phyloP scores from a whole-genome alignment of 1,140 invertebrate genomes.

The Saccostrea echinata region DNA sequence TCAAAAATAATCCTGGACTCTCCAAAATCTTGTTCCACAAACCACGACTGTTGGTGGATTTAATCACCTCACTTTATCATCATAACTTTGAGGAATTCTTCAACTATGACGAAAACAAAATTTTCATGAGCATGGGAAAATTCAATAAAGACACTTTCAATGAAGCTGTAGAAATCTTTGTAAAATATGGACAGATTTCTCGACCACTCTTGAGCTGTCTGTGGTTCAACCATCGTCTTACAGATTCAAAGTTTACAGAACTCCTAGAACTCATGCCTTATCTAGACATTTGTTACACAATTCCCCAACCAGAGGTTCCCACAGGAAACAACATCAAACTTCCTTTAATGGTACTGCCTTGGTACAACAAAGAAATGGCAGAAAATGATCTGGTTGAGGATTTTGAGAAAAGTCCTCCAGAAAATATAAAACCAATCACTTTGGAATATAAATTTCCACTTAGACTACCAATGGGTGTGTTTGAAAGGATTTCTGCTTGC shows the following conservation, averaged over 20 bases:
- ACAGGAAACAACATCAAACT: conserved; percentile 61
- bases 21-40: conserved; percentile 74
- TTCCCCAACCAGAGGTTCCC: conserved; percentile 75
- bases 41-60: conserved; percentile 69
- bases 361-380: conserved; percentile 70
- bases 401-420: conserved; percentile 63
- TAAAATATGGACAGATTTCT: conserved; percentile 73
- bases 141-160: conserved; percentile 67
- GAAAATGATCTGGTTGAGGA: conserved; percentile 62
- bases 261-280: conserved; percentile 73
- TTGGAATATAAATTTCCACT: conserved; percentile 69
- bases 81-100: conserved; percentile 74
- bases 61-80: conserved; percentile 71
- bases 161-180: conserved; percentile 66
- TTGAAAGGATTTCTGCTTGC: conserved; percentile 66
- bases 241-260: conserved; percentile 66
- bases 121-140: conserved; percentile 74
- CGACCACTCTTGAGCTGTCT: conserved; percentile 76
- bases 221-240: conserved; percentile 73
- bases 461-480: conserved; percentile 67
- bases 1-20: conserved; percentile 63
- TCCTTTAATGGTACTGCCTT: conserved; percentile 75
- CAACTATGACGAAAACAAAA: conserved; percentile 68
- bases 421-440: conserved; percentile 57
- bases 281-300: conserved; percentile 73